Evolutionary conservation across 2,113 vertebrate species (phyloP).

Genomic region (Himantopus leucocephalus): DNA sequence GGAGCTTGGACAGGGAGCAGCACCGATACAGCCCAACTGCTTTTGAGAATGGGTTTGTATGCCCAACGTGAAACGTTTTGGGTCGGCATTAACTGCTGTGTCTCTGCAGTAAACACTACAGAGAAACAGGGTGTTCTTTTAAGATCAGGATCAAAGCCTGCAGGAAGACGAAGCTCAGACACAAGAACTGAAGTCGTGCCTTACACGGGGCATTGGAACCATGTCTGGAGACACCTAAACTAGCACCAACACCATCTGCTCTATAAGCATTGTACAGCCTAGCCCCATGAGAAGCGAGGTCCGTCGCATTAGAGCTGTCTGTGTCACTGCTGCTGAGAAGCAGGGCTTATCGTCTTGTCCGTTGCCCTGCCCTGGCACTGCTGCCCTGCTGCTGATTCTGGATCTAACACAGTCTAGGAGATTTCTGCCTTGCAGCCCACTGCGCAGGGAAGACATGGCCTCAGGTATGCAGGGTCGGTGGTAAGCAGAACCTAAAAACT

Average conservation of each 20-base stretch:
- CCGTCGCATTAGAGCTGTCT: rapidly evolving
- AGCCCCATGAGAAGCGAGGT: rapidly evolving
- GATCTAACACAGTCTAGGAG: background rate
- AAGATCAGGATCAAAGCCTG: background rate
- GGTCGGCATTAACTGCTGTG: background rate
- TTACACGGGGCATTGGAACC: background rate
- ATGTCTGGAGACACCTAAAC: background rate
- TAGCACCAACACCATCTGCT: background rate
- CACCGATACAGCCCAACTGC: background rate
- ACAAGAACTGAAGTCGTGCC: background rate
- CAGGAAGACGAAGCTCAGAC: background rate
- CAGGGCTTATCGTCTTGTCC: background rate
- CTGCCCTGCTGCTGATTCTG: background rate
- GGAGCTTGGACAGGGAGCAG: background rate
- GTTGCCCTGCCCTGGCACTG: background rate
- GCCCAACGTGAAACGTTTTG: background rate
- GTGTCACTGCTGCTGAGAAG: background rate
- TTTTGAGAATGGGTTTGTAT: rapidly evolving
- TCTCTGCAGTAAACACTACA: background rate
- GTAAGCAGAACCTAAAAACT: background rate
- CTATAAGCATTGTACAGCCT: background rate
- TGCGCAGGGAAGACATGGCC: background rate
- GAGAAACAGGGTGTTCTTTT: background rate
- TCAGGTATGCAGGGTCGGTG: background rate
- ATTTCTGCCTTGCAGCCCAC: background rate